Conservation (phyloP, 2,797 vertebrate genomes). For the Gambusia yucatana region DNA sequence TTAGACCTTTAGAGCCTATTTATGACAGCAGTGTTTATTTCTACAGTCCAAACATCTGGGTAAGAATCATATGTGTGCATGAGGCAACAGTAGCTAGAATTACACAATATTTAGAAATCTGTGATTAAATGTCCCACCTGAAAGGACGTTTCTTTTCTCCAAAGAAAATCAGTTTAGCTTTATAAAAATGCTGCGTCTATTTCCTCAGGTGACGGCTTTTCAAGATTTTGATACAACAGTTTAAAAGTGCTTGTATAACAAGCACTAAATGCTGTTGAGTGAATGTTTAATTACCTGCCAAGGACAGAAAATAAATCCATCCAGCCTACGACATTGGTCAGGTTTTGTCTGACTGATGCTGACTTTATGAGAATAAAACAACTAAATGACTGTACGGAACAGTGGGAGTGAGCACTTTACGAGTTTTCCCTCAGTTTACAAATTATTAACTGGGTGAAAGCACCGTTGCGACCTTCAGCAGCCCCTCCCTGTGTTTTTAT, state of each 20-base stretch:
- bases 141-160: background rate
- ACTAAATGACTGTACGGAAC: slow-evolving; percentile 4
- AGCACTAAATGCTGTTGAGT: slow-evolving; percentile 1
- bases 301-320: slow-evolving; percentile 7
- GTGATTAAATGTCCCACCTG: background rate
- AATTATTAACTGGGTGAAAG: slow-evolving; percentile 7
- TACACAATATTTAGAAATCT: background rate
- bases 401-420: slow-evolving; percentile 19
- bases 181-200: background rate
- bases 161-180: background rate
- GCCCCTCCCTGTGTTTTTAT: slow-evolving; percentile 35
- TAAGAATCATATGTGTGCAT: background rate
- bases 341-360: background rate
- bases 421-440: slow-evolving; percentile 9
- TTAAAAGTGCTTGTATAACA: slow-evolving; percentile 2
- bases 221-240: background rate
- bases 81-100: background rate
- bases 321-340: background rate
- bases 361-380: slow-evolving; percentile 15
- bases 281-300: slow-evolving; percentile 13
- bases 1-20: slow-evolving; percentile 1
- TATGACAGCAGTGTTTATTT: background rate
- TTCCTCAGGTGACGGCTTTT: slow-evolving; percentile 7
- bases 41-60: slow-evolving; percentile 4
- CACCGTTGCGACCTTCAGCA: slow-evolving; percentile 13